Evolutionary conservation across 2,888 invertebrate genomes (phyloP).

Genomic region (Trissoscelio sp.): DNA sequence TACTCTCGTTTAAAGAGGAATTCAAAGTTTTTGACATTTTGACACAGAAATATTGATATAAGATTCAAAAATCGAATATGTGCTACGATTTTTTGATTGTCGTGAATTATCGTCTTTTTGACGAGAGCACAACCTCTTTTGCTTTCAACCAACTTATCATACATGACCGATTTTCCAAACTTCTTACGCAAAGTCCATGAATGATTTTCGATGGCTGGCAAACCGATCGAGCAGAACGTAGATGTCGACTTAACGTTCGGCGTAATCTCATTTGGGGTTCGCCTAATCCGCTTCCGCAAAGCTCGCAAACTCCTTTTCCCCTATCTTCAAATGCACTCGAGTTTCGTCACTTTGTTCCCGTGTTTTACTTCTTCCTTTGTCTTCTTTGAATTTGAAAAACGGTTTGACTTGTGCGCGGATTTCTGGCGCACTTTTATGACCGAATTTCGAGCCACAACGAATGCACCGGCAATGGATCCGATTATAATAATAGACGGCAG

Average conservation of each 20-base stretch:
- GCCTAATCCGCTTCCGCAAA: constrained; percentile 77
- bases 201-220: constrained; percentile 71
- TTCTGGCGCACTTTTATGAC: constrained; percentile 8
- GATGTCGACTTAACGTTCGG: constrained; percentile 77
- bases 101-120: no score
- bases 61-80: no score
- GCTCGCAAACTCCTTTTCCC: constrained; percentile 68
- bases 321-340: constrained; percentile 65
- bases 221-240: constrained; percentile 77
- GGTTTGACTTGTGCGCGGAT: constrained; percentile 32
- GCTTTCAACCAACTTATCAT: constrained; percentile 63
- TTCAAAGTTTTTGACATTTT: no score
- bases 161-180: constrained; percentile 65
- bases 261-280: constrained; percentile 79
- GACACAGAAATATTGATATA: no score
- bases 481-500: constrained; percentile 2
- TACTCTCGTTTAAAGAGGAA: no score
- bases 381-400: constrained; percentile 59
- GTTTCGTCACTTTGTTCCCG: constrained; percentile 68
- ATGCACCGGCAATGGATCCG: background rate
- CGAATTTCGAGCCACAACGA: background rate
- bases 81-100: no score
- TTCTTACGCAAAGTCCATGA: constrained; percentile 67
- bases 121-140: no score
- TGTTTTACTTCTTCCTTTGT: constrained; percentile 69